Conservation (phyloP, 2,888 invertebrate genomes). For the Patella caerulea region DNA sequence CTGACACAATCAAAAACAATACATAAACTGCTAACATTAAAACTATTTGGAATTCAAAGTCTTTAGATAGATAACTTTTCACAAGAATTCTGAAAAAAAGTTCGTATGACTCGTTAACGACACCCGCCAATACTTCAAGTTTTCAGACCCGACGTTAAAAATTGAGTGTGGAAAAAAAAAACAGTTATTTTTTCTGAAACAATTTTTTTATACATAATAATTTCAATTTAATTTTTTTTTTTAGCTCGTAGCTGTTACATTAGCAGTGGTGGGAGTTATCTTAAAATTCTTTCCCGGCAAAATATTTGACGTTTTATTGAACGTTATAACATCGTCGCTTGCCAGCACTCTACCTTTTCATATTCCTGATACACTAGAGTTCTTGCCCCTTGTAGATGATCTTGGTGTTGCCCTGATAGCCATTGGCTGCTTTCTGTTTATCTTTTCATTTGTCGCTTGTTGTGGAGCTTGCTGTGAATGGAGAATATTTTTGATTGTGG, state of each 20-base stretch:
- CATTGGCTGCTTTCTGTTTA: conserved; percentile 15
- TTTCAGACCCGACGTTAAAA: too few relatives aligned
- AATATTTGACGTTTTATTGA: background rate
- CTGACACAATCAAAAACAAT: too few relatives aligned
- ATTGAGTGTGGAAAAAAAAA: too few relatives aligned
- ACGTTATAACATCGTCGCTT: background rate
- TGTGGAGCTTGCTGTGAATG: conserved; percentile 16
- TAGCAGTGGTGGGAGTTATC: background rate
- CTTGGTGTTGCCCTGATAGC: conserved; percentile 13
- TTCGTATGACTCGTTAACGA: too few relatives aligned
- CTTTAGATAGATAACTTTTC: too few relatives aligned
- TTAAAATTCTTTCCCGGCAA: conserved; percentile 10
- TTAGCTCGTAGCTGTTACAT: conserved; percentile 5
- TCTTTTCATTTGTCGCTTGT: conserved; percentile 16
- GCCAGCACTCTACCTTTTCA: background rate
- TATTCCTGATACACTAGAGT: conserved; percentile 11
- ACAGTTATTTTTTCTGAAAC: too few relatives aligned
- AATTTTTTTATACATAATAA: too few relatives aligned
- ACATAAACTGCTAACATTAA: too few relatives aligned
- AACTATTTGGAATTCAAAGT: too few relatives aligned
- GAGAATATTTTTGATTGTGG: conserved; percentile 13
- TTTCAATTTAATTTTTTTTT: background rate
- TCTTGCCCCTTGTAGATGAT: conserved; percentile 17
- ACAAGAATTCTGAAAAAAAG: too few relatives aligned
- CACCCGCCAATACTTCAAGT: too few relatives aligned